A percentile compares a stretch with the other conserved stretches of the same genome.
Conservation (phyloP, 2,797 vertebrate genomes). For the Gymnopithys bicolor region DNA sequence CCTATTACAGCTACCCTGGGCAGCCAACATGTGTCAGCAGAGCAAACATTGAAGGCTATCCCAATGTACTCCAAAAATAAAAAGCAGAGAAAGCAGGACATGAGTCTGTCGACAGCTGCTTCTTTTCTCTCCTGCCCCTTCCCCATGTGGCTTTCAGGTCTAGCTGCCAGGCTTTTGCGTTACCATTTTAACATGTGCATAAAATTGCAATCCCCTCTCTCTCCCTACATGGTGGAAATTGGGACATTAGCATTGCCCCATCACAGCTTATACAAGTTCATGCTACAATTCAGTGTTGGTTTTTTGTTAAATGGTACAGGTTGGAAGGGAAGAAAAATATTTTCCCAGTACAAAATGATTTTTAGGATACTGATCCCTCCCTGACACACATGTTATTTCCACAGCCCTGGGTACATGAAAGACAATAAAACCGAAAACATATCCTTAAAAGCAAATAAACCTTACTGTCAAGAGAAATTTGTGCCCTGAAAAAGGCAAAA, state of each 20-base stretch:
- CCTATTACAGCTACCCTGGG: constrained; percentile 71
- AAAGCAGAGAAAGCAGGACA: constrained; percentile 39
- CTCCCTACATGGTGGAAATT: not conserved
- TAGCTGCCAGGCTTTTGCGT: not conserved
- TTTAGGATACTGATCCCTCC: not conserved
- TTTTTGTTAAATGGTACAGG: not conserved
- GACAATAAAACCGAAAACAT: not conserved
- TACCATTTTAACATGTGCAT: not conserved
- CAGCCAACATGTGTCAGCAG: constrained; percentile 65
- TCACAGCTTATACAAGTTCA: not conserved
- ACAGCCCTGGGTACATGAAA: not conserved
- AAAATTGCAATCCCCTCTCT: not conserved
- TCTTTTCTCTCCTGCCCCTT: not conserved
- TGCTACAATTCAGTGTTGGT: not conserved
- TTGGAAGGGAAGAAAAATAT: not conserved
- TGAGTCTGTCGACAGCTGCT: not conserved
- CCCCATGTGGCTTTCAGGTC: constrained; percentile 1
- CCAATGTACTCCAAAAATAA: constrained; percentile 27
- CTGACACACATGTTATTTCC: not conserved
- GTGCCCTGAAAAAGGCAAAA: not conserved
- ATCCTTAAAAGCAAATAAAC: not conserved
- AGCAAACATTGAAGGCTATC: constrained; percentile 44
- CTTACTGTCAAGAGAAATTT: not conserved
- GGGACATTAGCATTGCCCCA: constrained; percentile 13
- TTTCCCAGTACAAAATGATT: not conserved